Evolutionary conservation across 2,888 invertebrate species (phyloP), one percentile per base, ranked within the genome.

Genomic region (Orchesella flavescens): DNA sequence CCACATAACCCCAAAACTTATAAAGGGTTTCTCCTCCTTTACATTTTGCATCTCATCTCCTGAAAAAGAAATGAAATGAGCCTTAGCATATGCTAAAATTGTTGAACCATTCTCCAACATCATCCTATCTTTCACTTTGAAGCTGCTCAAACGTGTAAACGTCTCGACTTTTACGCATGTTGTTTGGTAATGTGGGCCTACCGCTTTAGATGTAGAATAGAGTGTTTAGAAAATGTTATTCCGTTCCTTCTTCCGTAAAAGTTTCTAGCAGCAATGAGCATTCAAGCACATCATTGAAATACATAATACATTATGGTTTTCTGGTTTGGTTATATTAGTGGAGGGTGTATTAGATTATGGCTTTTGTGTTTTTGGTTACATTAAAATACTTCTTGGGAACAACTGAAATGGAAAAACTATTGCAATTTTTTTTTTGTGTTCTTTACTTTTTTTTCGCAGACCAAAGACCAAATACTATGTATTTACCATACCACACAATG

Each of bases 51-150:
- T 72, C 34, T 74, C 73, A 74, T 74, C 73, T 72, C 21, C 43
- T 61, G 23, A 49, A 74, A 63, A 34, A 74, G 49, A 61, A 74
- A 61, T 74, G 73, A 74, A 74, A 74, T 63, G 73, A 63, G 73
- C 46, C 49, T 63, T 61, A 43, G 59, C 44, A 57, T 57, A 72
- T 44, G 15, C 13, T 44, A 72, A 72, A 72, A 55, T 57, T 1
- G 34, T 34, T 34, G 34, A 34, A 34, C 2, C 34, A 34, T 7
- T 34, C 34, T 34, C n/a, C n/a, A n/a, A n/a, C n/a, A n/a, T n/a
- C n/a, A n/a, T n/a, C n/a, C n/a, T n/a, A n/a, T n/a, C n/a, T n/a
- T n/a, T n/a, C n/a, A n/a, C 34, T 34, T 34, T 34, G 34, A 34
- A 34, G 34, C 34, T 34, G 7, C 34, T 34, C 34, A 34, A 34